Evolutionary conservation across 2,888 invertebrate species (phyloP), one percentile per base, ranked within the genome.

Genomic region (Pyrocoelia pectoralis): DNA sequence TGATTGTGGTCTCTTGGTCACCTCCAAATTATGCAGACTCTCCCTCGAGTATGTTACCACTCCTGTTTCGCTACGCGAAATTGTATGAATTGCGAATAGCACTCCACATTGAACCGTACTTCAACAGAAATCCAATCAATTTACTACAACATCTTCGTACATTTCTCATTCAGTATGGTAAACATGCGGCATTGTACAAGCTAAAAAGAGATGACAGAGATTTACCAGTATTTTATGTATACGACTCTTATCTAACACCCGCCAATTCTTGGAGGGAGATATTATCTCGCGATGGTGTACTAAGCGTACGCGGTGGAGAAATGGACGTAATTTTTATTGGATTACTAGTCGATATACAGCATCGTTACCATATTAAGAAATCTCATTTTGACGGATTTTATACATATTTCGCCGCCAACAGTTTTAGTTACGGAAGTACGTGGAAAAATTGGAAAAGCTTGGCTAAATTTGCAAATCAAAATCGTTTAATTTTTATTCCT

Each of bases 401-500:
- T 76, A 88, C 88, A 1, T 88, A 88, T 70, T 88, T 88, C 76
- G 86, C 86, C 1, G 83, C 83, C 5, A 86, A 87, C 70, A 84
- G 86, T 5, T 88, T 87, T 72, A 84, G 85, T 24, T 86, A 84
- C 70, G 88, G 87, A 2, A 87, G 87, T 41, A 83, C 85, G 0
- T 85, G 84, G 84, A 84, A 84, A 71, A 84, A 84, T 70, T 84
- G 84, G 84, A 68, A 68, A 24, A 67, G 53, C 48, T 58, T 77
- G 28, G 9, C 84, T 80, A 74, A 84, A 83, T 87, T 85, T 75
- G 87, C 87, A 0, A 75, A 81, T 29, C 85, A 85, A 66, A 86
- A 87, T 71, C 82, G 83, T 61, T 80, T 89, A 68, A 70, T 88
- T 3, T 91, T 91, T 74, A 83, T 89, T 58, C 90, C 90, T 9